Evolutionary conservation across 2,113 vertebrate species (phyloP).

Genomic region (Zeus faber): DNA sequence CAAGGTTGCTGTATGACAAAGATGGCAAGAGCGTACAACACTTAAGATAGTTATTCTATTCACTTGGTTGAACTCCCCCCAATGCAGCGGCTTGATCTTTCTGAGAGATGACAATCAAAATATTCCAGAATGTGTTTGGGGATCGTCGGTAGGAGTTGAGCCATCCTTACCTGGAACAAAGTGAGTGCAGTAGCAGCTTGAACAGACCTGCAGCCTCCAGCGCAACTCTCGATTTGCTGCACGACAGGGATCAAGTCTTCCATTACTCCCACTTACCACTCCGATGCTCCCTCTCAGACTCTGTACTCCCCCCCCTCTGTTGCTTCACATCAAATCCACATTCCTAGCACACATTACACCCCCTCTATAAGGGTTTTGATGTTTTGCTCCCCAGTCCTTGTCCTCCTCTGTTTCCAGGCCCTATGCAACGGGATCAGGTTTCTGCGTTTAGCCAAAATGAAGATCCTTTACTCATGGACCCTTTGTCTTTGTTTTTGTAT

Average conservation of each 20-base stretch:
- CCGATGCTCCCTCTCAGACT: background rate
- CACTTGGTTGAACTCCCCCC: too few species aligned
- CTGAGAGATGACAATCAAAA: too few species aligned
- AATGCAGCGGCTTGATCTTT: too few species aligned
- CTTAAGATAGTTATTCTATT: too few species aligned
- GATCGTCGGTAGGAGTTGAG: conserved; percentile 57
- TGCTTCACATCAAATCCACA: too few species aligned
- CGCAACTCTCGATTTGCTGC: conserved; percentile 48
- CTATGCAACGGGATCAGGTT: background rate
- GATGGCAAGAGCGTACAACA: too few species aligned
- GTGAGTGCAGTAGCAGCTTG: conserved; percentile 47
- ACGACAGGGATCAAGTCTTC: conserved; percentile 25
- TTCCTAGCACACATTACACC: too few species aligned
- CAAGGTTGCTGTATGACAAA: too few species aligned
- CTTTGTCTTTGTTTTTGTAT: conserved; percentile 1
- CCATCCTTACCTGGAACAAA: conserved; percentile 63
- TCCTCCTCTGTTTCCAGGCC: too few species aligned
- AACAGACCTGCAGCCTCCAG: conserved; percentile 46
- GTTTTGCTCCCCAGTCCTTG: too few species aligned
- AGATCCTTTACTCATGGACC: background rate
- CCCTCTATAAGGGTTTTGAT: too few species aligned
- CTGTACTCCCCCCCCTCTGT: background rate
- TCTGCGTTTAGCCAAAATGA: conserved; percentile 7
- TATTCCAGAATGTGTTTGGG: too few species aligned
- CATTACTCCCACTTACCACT: background rate